Percentiles rank a stretch among this genome's conserved stretches.
Conservation (phyloP, 2,113 vertebrate genomes). For the Empidonax traillii region DNA sequence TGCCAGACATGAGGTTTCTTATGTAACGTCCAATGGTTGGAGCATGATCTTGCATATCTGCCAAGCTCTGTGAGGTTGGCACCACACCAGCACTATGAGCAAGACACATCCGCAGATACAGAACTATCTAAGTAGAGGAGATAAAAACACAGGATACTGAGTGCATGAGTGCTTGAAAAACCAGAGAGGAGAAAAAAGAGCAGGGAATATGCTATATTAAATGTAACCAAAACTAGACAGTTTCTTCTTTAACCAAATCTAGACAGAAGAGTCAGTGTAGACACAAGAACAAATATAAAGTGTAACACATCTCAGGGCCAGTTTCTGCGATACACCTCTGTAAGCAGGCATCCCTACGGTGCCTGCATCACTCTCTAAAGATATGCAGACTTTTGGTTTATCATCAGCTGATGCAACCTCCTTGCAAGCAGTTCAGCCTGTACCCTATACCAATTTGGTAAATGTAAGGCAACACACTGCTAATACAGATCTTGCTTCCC, state of each 20-base stretch:
- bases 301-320: background rate
- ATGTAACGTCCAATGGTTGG: conserved; percentile 91
- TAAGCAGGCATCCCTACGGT: background rate
- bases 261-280: background rate
- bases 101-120: conserved; percentile 96
- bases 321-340: background rate
- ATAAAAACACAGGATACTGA: background rate
- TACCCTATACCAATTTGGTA: background rate
- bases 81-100: conserved; percentile 90
- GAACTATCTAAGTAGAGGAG: conserved; percentile 81
- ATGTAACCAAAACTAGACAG: background rate
- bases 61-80: conserved; percentile 83
- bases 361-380: background rate
- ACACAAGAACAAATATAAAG: background rate
- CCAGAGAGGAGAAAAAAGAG: background rate
- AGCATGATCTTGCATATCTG: conserved; percentile 95
- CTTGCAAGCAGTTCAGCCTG: background rate
- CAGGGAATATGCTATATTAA: background rate
- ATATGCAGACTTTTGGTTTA: background rate
- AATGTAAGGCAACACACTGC: background rate
- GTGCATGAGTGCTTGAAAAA: background rate
- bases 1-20: conserved; percentile 81
- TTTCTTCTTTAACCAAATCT: background rate
- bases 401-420: background rate
- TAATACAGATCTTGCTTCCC: background rate